Evolutionary conservation across 2,797 vertebrate genomes (phyloP).

Genomic region (Epinephelus awoara): DNA sequence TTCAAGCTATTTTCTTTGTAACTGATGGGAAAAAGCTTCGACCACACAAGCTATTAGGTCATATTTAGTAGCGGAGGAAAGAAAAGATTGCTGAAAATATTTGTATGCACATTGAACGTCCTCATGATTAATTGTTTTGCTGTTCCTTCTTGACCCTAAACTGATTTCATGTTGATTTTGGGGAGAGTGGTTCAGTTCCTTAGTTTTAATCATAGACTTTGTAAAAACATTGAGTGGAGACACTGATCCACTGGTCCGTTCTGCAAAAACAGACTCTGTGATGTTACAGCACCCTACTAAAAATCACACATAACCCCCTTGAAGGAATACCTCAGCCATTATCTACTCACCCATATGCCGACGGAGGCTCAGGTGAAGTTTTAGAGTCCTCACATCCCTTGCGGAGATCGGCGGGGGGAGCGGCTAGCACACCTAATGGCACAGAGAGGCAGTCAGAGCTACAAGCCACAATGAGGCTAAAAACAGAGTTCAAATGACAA

Average conservation of each 20-base stretch:
- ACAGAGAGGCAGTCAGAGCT: no score
- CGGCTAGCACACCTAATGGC: no score
- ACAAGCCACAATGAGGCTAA: no score
- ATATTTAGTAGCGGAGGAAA: not conserved
- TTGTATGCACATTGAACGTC: not conserved
- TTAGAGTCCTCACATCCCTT: no score
- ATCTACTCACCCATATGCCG: no score
- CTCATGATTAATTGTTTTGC: not conserved
- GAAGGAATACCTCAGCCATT: no score
- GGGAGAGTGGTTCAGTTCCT: not conserved
- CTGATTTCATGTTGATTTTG: conserved; percentile 5
- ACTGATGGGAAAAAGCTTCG: not conserved
- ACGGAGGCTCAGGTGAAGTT: no score
- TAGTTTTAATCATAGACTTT: not conserved
- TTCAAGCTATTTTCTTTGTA: conserved; percentile 7
- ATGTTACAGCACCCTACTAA: not conserved
- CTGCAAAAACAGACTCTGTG: not conserved
- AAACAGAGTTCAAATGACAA: no score
- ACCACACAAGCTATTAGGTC: not conserved
- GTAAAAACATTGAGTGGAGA: conserved; percentile 6
- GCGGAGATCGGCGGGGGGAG: no score
- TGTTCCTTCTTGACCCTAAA: conserved; percentile 7
- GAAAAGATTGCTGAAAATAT: not conserved
- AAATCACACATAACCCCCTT: not conserved
- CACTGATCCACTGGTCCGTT: not conserved